A percentile compares a stretch with the other conserved stretches of the same genome.
Evolutionary conservation across 2,113 vertebrate genomes (phyloP).

Genomic region (Clarias magur): DNA sequence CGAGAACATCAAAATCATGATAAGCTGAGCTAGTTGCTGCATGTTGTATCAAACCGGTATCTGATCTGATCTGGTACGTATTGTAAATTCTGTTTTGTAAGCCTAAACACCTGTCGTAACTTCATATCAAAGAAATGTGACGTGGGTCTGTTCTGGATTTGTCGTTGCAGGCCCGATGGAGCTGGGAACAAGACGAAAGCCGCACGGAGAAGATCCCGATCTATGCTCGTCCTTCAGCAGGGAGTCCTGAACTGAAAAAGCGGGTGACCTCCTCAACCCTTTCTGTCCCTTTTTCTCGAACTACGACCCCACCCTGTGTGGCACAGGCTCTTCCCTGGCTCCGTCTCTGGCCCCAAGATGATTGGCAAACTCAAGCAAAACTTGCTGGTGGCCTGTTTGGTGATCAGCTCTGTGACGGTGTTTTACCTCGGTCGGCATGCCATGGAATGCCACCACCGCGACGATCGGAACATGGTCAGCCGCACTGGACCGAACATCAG

Average conservation of each 20-base stretch:
- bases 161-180: constrained; percentile 72
- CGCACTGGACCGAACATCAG: constrained; percentile 68
- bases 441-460: constrained; percentile 95
- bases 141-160: constrained; percentile 35
- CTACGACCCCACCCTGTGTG: constrained; percentile 44
- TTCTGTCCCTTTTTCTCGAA: constrained; percentile 33
- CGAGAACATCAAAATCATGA: constrained; percentile 27
- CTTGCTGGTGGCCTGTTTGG: constrained; percentile 89
- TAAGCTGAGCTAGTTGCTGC: constrained; percentile 8
- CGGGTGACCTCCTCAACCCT: constrained; percentile 43
- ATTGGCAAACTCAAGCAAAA: constrained; percentile 96
- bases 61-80: background rate
- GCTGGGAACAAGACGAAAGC: constrained; percentile 63
- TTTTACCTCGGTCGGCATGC: constrained; percentile 94
- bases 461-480: constrained; percentile 80
- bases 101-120: background rate
- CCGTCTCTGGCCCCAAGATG: constrained; percentile 71
- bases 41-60: constrained; percentile 19
- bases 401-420: constrained; percentile 90
- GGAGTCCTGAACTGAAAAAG: constrained; percentile 62
- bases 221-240: constrained; percentile 56
- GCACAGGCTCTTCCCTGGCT: constrained; percentile 44
- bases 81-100: constrained; percentile 6
- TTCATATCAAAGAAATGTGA: background rate
- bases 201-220: constrained; percentile 64